These are phyloP conservation scores for Bufotes viridis DNA, from an alignment of 2,797 vertebrate genomes.

Conservation along the genomic window DNA sequence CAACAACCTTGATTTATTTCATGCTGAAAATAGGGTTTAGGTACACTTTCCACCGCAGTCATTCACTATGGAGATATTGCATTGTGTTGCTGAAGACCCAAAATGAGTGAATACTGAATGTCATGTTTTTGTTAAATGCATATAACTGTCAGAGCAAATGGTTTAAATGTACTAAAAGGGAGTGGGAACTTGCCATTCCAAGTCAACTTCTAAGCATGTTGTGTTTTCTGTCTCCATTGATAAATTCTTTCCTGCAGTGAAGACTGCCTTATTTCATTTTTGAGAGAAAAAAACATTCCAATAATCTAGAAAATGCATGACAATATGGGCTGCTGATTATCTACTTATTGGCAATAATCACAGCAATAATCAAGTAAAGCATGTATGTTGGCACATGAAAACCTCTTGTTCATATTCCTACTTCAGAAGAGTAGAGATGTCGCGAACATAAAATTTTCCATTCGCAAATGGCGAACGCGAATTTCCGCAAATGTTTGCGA, in stretches of 20 bases:
- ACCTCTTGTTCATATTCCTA: not conserved
- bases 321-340: not conserved
- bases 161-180: no score
- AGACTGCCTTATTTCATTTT: not conserved
- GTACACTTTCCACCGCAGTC: not conserved
- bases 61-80: not conserved
- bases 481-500: no score
- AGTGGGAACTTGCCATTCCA: not conserved
- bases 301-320: not conserved
- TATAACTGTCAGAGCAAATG: not conserved
- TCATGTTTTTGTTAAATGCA: not conserved
- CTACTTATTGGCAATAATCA: not conserved
- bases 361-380: not conserved
- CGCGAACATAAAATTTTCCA: no score
- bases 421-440: no score
- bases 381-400: not conserved
- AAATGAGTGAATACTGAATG: not conserved
- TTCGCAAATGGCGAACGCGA: no score
- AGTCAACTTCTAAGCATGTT: not conserved
- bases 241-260: not conserved
- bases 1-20: not conserved
- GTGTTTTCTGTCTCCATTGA: not conserved
- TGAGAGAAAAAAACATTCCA: not conserved
- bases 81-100: not conserved
- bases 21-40: not conserved